phyloP scores from a whole-genome alignment of 2,888 invertebrate species.

The Rhagophthalmus giganteus region DNA sequence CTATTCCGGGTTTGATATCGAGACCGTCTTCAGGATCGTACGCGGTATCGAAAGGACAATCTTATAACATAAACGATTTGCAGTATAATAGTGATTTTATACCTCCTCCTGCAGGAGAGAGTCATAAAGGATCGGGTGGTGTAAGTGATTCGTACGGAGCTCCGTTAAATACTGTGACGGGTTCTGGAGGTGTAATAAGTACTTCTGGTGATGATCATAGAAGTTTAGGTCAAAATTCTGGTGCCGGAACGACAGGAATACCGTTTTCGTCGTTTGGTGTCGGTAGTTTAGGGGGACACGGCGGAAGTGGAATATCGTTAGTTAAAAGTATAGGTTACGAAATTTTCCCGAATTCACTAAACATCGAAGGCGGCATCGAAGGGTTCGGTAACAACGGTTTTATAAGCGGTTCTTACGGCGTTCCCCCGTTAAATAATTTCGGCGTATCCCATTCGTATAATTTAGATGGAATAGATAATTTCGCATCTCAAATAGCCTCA shows the following conservation, averaged over 20 bases:
- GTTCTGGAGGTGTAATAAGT: slow-evolving; percentile 50
- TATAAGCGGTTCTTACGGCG: slow-evolving; percentile 43
- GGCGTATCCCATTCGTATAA: slow-evolving; percentile 50
- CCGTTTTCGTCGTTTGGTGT: slow-evolving; percentile 30
- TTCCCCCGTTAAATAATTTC: slow-evolving; percentile 49
- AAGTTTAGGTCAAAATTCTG: neutral
- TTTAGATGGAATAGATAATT: slow-evolving; percentile 49
- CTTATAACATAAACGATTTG: slow-evolving; percentile 50
- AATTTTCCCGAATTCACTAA: slow-evolving; percentile 41
- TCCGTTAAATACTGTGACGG: slow-evolving; percentile 56
- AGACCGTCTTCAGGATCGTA: slow-evolving; percentile 47
- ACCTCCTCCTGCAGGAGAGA: slow-evolving; percentile 40
- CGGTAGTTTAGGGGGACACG: slow-evolving; percentile 16
- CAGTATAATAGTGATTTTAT: slow-evolving; percentile 48
- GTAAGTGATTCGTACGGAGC: slow-evolving; percentile 60
- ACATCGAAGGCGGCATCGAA: slow-evolving; percentile 21
- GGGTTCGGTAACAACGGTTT: slow-evolving; percentile 18
- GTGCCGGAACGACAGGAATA: slow-evolving; percentile 12
- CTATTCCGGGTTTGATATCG: slow-evolving; percentile 70
- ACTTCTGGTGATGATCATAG: slow-evolving; percentile 46
- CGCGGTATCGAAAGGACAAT: slow-evolving; percentile 43
- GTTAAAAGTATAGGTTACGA: slow-evolving; percentile 56
- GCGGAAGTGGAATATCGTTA: slow-evolving; percentile 45
- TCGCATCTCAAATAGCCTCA: slow-evolving; percentile 38
- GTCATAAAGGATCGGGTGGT: slow-evolving; percentile 38